phyloP scores from a whole-genome alignment of 1,140 invertebrate genomes.

The Kradibia gibbosae region DNA sequence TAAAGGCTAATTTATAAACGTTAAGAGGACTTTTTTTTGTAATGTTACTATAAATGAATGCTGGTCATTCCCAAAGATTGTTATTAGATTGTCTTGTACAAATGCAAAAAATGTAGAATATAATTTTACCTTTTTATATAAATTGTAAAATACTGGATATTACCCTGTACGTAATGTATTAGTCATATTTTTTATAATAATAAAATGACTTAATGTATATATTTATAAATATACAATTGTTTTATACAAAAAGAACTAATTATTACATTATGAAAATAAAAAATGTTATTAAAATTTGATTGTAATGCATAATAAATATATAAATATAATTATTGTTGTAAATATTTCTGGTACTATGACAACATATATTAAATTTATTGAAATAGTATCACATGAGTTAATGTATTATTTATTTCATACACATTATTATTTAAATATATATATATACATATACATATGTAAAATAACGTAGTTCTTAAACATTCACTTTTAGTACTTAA shows the following conservation, averaged over 20 bases:
- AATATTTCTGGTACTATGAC: conserved; percentile 9
- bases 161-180: conserved; percentile 25
- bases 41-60: conserved; percentile 53
- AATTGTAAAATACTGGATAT: conserved; percentile 35
- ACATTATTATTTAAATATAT: conserved; percentile 16
- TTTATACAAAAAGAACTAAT: neutral
- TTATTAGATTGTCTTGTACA: conserved; percentile 43
- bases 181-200: neutral
- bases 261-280: neutral
- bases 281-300: neutral
- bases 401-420: neutral
- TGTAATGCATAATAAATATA: conserved; percentile 18
- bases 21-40: conserved; percentile 21
- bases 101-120: conserved; percentile 22
- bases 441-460: neutral
- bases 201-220: conserved; percentile 6
- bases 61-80: conserved; percentile 62
- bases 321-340: conserved; percentile 29
- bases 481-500: neutral
- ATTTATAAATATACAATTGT: neutral
- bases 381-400: neutral
- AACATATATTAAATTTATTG: conserved; percentile 5
- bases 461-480: neutral
- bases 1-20: neutral
- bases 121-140: conserved; percentile 21